Conservation (phyloP, 1,140 invertebrate species). For the Eupeodes corollae region DNA sequence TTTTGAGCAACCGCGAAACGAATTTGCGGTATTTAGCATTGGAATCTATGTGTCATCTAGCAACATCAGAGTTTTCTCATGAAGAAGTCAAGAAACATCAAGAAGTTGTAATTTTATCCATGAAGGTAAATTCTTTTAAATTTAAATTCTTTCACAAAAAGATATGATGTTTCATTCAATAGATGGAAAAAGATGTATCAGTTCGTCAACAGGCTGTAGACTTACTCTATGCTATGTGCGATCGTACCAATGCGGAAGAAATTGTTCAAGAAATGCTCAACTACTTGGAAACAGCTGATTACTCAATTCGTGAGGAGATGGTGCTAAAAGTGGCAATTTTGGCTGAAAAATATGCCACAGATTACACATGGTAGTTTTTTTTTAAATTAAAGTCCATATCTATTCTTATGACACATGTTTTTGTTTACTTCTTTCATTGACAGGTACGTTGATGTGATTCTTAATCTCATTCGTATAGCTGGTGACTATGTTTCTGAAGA, state of each 20-base stretch:
- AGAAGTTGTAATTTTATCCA: slow-evolving; percentile 96
- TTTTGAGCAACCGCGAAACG: slow-evolving; percentile 96
- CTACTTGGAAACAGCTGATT: slow-evolving; percentile 98
- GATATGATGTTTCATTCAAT: not conserved
- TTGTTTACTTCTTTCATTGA: slow-evolving; percentile 1
- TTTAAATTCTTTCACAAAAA: not conserved
- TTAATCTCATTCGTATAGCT: slow-evolving; percentile 98
- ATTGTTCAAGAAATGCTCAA: slow-evolving; percentile 99
- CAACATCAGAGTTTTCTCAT: slow-evolving; percentile 98
- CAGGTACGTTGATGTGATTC: slow-evolving; percentile 89
- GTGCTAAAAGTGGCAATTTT: slow-evolving; percentile 98
- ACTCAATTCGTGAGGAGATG: slow-evolving; percentile 99
- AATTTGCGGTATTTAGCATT: slow-evolving; percentile 96
- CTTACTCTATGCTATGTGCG: slow-evolving; percentile 99
- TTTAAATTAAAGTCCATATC: slow-evolving; percentile 35
- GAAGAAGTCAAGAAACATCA: slow-evolving; percentile 99
- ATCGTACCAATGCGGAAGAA: slow-evolving; percentile 97
- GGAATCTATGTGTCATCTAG: slow-evolving; percentile 98
- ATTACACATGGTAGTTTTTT: slow-evolving; percentile 82
- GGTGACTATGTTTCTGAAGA: slow-evolving; percentile 97
- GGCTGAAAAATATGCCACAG: slow-evolving; percentile 98
- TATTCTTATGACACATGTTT: too few relatives aligned
- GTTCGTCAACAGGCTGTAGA: slow-evolving; percentile 97
- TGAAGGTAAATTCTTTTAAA: slow-evolving; percentile 51
- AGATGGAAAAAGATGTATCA: slow-evolving; percentile 97